Evolutionary conservation across 2,797 vertebrate genomes (phyloP).

Genomic region (Ctenosaura bakeri): DNA sequence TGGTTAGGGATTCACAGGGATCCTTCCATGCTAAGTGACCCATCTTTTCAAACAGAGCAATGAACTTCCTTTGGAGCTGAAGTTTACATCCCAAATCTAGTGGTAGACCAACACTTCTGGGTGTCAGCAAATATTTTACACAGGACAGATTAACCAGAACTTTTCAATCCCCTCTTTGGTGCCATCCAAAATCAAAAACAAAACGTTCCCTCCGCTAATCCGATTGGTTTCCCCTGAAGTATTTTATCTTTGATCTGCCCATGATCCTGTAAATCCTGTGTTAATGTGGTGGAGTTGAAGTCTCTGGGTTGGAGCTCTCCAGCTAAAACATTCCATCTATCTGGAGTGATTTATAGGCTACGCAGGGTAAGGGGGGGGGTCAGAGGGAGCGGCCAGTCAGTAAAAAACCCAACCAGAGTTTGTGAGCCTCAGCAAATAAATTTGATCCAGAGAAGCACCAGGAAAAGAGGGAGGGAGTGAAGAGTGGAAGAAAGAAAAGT

Average conservation of each 20-base stretch:
- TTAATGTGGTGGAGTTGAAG: conserved; percentile 41
- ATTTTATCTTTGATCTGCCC: conserved; percentile 44
- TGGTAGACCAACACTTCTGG: neutral
- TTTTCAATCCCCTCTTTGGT: neutral
- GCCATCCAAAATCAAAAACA: neutral
- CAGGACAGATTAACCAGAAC: neutral
- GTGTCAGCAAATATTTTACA: neutral
- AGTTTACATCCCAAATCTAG: too few species aligned
- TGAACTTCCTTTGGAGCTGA: neutral
- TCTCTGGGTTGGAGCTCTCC: conserved; percentile 33
- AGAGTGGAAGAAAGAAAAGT: neutral
- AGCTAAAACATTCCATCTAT: conserved; percentile 56
- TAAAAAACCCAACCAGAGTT: neutral
- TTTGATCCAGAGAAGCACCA: neutral
- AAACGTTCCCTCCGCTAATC: neutral
- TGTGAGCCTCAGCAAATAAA: neutral
- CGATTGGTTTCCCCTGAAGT: neutral
- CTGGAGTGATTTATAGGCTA: conserved; percentile 46
- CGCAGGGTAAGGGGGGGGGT: neutral
- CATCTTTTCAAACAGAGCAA: neutral
- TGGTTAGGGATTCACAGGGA: neutral
- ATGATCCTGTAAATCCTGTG: conserved; percentile 47
- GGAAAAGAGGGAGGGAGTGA: neutral
- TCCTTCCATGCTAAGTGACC: neutral
- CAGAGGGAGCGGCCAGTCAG: neutral